Evolutionary conservation across 2,113 vertebrate species (phyloP).

Genomic region (Aptenodytes forsteri): DNA sequence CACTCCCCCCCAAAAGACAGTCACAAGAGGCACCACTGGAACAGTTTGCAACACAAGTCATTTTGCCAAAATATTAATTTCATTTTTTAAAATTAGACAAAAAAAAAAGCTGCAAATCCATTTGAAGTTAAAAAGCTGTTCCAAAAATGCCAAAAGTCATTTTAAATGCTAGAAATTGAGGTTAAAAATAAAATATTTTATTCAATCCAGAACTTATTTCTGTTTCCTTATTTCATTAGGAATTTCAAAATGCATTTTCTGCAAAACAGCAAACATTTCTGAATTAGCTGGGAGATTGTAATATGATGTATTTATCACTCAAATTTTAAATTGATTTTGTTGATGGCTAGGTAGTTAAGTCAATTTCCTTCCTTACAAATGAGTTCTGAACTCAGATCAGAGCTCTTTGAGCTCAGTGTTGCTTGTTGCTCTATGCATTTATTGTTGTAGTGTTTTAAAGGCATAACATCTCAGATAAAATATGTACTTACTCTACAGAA

Average conservation of each 20-base stretch:
- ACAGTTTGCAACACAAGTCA: not conserved
- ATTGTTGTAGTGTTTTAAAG: not conserved
- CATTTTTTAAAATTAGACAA: not conserved
- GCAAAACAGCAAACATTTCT: not conserved
- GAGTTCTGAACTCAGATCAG: not conserved
- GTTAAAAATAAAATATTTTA: not conserved
- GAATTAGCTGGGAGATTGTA: not conserved
- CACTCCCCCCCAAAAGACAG: not conserved
- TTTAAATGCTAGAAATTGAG: not conserved
- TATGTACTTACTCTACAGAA: not conserved
- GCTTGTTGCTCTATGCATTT: not conserved
- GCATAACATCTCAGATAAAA: not conserved
- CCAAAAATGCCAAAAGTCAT: not conserved
- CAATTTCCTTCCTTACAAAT: not conserved
- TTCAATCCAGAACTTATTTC: not conserved
- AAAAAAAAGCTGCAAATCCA: not conserved
- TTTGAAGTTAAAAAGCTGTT: not conserved
- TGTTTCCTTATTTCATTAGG: not conserved
- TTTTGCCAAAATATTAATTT: not conserved
- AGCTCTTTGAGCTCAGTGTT: not conserved
- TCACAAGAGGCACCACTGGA: not conserved
- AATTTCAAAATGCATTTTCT: not conserved
- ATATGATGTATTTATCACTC: not conserved
- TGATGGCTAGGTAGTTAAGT: not conserved
- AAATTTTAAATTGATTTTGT: not conserved